Evolutionary conservation across 2,113 vertebrate species (phyloP), one percentile per base, ranked within the genome.

Genomic region (Chaetorhynchus papuensis): DNA sequence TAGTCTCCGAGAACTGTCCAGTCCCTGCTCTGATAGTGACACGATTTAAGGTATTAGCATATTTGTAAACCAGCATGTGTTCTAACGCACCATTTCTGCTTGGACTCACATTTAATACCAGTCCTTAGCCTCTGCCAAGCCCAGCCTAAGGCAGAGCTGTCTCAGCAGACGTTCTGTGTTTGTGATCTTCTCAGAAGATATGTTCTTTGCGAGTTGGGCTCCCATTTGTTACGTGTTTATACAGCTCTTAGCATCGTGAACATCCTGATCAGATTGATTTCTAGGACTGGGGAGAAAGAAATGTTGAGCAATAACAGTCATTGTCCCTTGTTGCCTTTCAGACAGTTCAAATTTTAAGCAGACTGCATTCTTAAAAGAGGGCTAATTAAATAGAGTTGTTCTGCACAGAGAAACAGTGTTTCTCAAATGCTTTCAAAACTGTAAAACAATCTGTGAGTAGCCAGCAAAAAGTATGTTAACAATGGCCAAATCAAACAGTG

Each of bases 401-500:
- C 89, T 91, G 87, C 61, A 87, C 61, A 93, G 87, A 91, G 83
- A 93, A 85, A 24, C 72, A 91, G 65, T 87, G 80, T 95, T 95
- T 94, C 94, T 95, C 77, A 81, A 84, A 92, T 42, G 87, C 80
- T 87, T 95, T 95, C 89, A 82, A 79, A 95, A 93, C 81, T 24
- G 10, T 96, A 96, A 96, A 96, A 91, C 77, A 93, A 82, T 94
- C 74, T 85, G 82, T 45, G 81, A 92, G 84, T 93, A 87, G 94
- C 93, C 93, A 95, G 84, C 93, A 82, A 91, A 96, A 92, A 87
- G 84, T 82, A 85, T 79, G 83, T 72, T 95, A 87, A 95, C 72
- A 96, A 95, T 89, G 87, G 89, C 93, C 95, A 97, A 96, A 95
- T 97, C 91, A 97, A 97, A 97, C 95, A 96, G 74, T 87, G 84